Evolutionary conservation across 2,113 vertebrate genomes (phyloP).

Genomic region (Tachysurus fulvidraco): DNA sequence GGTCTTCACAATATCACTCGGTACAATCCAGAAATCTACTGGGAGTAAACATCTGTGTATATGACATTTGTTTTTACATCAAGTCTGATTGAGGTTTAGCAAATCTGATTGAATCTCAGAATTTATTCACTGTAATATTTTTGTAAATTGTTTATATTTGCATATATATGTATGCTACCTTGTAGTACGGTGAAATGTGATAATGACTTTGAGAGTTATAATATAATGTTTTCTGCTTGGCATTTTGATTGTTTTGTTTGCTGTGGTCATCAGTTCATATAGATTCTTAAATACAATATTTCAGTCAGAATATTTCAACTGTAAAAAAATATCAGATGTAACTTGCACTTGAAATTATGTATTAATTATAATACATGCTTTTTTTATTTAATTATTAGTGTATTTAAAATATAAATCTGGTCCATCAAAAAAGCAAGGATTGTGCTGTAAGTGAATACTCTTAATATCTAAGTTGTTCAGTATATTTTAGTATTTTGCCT

Average conservation of each 20-base stretch:
- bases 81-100: not conserved
- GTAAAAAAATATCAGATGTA: not conserved
- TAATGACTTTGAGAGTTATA: not conserved
- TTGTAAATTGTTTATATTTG: constrained; percentile 9
- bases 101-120: not conserved
- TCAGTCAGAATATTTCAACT: not conserved
- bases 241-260: constrained; percentile 2
- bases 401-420: constrained; percentile 17
- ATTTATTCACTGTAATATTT: not conserved
- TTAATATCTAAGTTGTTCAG: constrained; percentile 13
- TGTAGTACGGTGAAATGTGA: not conserved
- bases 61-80: not conserved
- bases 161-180: not conserved
- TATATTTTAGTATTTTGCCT: constrained; percentile 46
- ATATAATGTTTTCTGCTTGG: not conserved
- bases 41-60: constrained; percentile 23
- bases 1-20: constrained; percentile 12
- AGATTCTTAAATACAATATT: not conserved
- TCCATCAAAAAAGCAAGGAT: constrained; percentile 36
- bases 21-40: constrained; percentile 1
- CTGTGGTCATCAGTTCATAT: not conserved
- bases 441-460: constrained; percentile 51
- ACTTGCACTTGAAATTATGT: constrained; percentile 25
- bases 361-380: not conserved
- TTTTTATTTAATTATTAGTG: constrained; percentile 18